Conservation (phyloP, 1,140 invertebrate genomes). For the Pseudachorutes palmiensis region DNA sequence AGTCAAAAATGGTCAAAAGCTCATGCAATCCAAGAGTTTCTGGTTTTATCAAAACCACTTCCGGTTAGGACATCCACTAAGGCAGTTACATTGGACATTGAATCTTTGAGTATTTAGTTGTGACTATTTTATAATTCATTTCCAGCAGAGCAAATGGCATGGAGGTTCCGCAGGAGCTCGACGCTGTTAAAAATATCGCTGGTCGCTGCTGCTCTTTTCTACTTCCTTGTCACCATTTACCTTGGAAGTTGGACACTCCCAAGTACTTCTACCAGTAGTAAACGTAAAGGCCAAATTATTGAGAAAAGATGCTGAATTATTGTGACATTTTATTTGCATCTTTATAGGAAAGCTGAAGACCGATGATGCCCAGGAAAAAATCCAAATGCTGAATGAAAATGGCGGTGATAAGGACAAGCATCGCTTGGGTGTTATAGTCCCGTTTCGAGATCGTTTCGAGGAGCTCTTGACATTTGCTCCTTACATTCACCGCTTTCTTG, state of each 20-base stretch:
- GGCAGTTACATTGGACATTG: too few species aligned
- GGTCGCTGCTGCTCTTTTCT: background rate
- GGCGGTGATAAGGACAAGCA: conserved; percentile 33
- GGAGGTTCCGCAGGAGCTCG: background rate
- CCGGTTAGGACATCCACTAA: too few species aligned
- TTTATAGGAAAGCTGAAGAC: background rate
- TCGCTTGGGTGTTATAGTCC: conserved; percentile 73
- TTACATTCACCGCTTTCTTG: conserved; percentile 77
- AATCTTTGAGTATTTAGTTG: too few species aligned
- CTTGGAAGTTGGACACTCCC: background rate
- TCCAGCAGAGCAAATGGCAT: background rate
- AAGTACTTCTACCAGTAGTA: too few species aligned
- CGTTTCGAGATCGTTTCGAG: conserved; percentile 90
- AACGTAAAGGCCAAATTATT: background rate
- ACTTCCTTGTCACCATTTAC: background rate
- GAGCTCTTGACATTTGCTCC: conserved; percentile 87
- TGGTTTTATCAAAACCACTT: too few species aligned
- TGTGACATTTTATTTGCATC: background rate
- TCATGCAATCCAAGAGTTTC: too few species aligned
- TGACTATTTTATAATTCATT: too few species aligned
- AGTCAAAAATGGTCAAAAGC: too few species aligned
- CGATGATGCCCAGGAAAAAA: background rate
- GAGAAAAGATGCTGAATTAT: background rate
- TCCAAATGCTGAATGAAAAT: background rate
- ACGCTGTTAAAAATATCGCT: background rate